phyloP scores from a whole-genome alignment of 2,113 vertebrate species.

The Cephalopterus ornatus region DNA sequence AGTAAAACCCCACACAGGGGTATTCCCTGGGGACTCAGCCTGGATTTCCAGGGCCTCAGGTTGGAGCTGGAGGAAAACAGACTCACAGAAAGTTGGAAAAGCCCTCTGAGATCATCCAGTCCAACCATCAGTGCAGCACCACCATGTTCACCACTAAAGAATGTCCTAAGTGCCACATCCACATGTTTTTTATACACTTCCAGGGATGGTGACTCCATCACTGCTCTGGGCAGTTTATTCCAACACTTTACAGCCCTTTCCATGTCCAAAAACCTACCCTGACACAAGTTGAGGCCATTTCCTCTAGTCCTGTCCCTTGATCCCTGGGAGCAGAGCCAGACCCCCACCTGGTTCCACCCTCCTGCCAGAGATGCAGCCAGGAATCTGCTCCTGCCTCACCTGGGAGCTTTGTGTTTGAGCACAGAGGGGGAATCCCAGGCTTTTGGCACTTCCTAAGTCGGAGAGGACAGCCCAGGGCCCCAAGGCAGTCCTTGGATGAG shows the following conservation, averaged over 20 bases:
- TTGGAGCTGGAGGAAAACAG: neutral
- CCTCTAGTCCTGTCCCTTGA: neutral
- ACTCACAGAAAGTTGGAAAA: neutral
- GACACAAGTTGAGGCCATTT: neutral
- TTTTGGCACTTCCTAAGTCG: neutral
- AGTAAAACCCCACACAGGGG: neutral
- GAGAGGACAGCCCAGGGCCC: neutral
- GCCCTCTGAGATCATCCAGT: neutral
- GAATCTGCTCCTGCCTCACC: neutral
- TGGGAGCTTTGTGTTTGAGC: neutral
- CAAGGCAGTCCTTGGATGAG: neutral
- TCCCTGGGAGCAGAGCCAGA: neutral
- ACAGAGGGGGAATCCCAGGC: neutral
- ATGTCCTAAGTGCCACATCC: neutral
- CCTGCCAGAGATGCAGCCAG: neutral
- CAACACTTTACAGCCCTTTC: neutral
- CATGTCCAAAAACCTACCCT: neutral
- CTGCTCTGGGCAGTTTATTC: neutral
- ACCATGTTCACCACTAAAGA: neutral
- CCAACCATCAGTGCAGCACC: neutral
- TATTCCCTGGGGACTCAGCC: neutral
- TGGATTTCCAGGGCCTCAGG: neutral
- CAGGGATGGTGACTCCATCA: neutral
- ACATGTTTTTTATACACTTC: rapidly evolving
- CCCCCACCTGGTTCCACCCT: neutral